These are phyloP conservation scores for Anas capensis DNA, from an alignment of 2,797 vertebrate species.

Conservation along the genomic window DNA sequence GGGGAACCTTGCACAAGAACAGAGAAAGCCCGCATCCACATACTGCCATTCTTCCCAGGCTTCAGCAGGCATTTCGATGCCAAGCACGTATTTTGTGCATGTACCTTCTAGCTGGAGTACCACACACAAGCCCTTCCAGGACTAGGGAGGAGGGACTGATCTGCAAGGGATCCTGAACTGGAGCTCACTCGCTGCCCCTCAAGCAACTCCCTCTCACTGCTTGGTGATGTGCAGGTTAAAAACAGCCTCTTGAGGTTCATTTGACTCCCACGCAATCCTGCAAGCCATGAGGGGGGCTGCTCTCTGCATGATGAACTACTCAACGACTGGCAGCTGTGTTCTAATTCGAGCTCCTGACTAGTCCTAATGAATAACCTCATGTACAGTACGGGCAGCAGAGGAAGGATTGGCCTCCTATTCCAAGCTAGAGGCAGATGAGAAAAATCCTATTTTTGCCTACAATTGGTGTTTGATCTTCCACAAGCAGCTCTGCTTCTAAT, in stretches of 20 bases:
- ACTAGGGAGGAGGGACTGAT: neutral
- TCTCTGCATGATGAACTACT: conserved; percentile 17
- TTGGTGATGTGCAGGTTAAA: neutral
- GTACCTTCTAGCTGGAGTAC: neutral
- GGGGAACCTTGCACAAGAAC: neutral
- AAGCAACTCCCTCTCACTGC: rapidly evolving
- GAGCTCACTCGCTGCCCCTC: neutral
- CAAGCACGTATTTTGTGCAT: neutral
- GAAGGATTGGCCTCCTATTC: conserved; percentile 63
- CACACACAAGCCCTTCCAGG: no score
- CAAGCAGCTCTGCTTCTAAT: conserved; percentile 61
- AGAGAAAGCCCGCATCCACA: neutral
- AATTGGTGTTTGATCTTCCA: conserved; percentile 61
- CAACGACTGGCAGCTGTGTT: conserved; percentile 22
- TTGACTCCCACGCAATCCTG: neutral
- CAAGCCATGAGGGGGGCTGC: neutral
- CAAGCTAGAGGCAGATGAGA: conserved; percentile 63
- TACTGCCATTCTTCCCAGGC: neutral
- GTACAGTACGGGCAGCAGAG: neutral
- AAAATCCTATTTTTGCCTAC: conserved; percentile 63
- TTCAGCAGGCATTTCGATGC: neutral
- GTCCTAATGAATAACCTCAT: conserved; percentile 64
- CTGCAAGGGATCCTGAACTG: neutral
- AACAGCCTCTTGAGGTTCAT: neutral
- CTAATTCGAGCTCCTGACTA: conserved; percentile 40